A percentile compares a stretch with the other conserved stretches of the same genome.
These are phyloP conservation scores for Julus scandinavius DNA, from an alignment of 2,888 invertebrate species.

Conservation along the genomic window DNA sequence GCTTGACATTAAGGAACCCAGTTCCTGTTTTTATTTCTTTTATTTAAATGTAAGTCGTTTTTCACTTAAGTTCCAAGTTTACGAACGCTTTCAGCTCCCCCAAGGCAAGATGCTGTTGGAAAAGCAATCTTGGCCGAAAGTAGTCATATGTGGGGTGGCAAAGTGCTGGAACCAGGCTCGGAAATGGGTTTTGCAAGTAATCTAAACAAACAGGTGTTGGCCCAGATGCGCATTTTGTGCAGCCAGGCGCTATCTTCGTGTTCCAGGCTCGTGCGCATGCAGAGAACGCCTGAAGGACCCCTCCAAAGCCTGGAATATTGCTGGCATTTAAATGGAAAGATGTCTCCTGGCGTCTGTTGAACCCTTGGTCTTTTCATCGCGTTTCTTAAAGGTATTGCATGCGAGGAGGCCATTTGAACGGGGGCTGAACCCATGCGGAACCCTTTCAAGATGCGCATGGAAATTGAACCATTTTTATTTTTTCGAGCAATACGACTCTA, in stretches of 20 bases:
- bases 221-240: slow-evolving; percentile 30
- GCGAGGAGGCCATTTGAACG: slow-evolving; percentile 12
- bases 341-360: background rate
- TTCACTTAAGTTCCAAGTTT: background rate
- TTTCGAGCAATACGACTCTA: background rate
- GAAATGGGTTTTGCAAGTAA: background rate
- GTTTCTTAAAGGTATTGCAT: background rate
- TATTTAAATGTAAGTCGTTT: too few relatives aligned
- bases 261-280: background rate
- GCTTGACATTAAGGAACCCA: too few relatives aligned
- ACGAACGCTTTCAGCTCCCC: background rate
- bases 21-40: too few relatives aligned
- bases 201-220: slow-evolving; percentile 9
- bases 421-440: slow-evolving; percentile 20
- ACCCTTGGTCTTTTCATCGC: slow-evolving; percentile 10
- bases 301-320: slow-evolving; percentile 3
- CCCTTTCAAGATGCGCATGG: background rate
- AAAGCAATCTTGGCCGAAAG: slow-evolving; percentile 28
- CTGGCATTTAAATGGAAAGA: slow-evolving; percentile 10
- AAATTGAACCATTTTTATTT: slow-evolving; percentile 5
- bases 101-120: background rate
- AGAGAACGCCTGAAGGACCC: slow-evolving; percentile 10
- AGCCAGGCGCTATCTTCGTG: slow-evolving; percentile 2
- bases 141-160: background rate
- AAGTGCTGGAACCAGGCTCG: background rate